Evolutionary conservation across 1,140 invertebrate species (phyloP).

Genomic region (Drosophila pandora): DNA sequence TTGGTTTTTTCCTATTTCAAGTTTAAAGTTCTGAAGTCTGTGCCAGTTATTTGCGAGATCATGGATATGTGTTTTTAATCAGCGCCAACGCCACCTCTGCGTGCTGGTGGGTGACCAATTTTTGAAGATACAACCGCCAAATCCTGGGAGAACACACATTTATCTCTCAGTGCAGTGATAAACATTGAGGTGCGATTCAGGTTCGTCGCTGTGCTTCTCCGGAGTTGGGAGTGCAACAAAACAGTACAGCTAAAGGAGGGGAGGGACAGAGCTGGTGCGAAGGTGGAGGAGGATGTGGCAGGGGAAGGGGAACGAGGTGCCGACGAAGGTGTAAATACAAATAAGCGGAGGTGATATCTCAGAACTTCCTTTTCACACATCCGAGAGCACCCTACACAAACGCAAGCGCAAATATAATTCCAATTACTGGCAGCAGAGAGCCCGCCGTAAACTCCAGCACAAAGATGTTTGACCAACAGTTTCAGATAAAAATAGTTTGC

Average conservation of each 20-base stretch:
- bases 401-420: constrained; percentile 17
- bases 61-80: no score
- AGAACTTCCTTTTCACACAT: constrained; percentile 82
- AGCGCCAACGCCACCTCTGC: no score
- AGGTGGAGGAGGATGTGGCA: constrained; percentile 23
- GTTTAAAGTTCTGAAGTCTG: no score
- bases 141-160: neutral
- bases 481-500: neutral
- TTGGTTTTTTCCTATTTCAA: no score
- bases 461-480: neutral
- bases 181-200: constrained; percentile 62
- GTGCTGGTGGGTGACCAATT: no score
- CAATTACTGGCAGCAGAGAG: constrained; percentile 16
- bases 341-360: constrained; percentile 81
- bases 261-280: neutral
- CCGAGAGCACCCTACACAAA: constrained; percentile 73
- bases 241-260: neutral
- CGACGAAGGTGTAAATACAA: constrained; percentile 78
- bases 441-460: constrained; percentile 7
- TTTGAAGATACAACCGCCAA: neutral
- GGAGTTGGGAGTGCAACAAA: constrained; percentile 39
- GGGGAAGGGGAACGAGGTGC: constrained; percentile 30
- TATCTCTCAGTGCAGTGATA: constrained; percentile 31
- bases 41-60: no score
- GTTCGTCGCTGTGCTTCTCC: constrained; percentile 47